Evolutionary conservation across 2,113 vertebrate genomes (phyloP).

Genomic region (Isichthys henryi): DNA sequence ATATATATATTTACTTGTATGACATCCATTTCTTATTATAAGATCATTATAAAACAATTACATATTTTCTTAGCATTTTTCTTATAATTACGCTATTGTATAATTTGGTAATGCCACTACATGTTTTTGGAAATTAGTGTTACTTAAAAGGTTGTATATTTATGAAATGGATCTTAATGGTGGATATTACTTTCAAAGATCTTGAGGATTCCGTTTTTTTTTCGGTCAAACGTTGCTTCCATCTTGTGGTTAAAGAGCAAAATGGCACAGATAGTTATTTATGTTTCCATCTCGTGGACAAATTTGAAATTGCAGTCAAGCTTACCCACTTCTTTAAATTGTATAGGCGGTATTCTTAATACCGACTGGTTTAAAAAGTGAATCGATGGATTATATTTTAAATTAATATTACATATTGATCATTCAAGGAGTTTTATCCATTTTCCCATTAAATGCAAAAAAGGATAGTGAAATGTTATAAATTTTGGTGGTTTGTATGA

Average conservation of each 20-base stretch:
- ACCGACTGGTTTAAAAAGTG: neutral
- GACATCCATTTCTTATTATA: neutral
- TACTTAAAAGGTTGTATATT: neutral
- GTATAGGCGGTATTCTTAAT: neutral
- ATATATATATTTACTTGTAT: neutral
- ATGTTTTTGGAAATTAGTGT: neutral
- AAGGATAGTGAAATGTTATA: neutral
- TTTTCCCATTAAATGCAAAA: neutral
- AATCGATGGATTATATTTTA: neutral
- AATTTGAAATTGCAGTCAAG: neutral
- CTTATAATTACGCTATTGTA: neutral
- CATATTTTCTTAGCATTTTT: neutral
- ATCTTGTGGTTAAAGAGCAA: slow-evolving; percentile 39
- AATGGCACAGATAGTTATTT: neutral
- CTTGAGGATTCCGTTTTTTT: neutral
- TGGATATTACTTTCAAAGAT: neutral
- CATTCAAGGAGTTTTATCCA: neutral
- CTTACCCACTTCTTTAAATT: neutral
- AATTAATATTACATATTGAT: neutral
- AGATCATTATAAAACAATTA: neutral
- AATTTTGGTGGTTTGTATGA: neutral
- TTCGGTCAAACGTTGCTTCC: slow-evolving; percentile 1
- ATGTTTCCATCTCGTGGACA: slow-evolving; percentile 3
- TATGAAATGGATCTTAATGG: neutral
- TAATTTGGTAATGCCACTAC: neutral